Evolutionary conservation across 2,888 invertebrate genomes (phyloP), one percentile per base, ranked within the genome.

Genomic region (Cantharis flavilabris): DNA sequence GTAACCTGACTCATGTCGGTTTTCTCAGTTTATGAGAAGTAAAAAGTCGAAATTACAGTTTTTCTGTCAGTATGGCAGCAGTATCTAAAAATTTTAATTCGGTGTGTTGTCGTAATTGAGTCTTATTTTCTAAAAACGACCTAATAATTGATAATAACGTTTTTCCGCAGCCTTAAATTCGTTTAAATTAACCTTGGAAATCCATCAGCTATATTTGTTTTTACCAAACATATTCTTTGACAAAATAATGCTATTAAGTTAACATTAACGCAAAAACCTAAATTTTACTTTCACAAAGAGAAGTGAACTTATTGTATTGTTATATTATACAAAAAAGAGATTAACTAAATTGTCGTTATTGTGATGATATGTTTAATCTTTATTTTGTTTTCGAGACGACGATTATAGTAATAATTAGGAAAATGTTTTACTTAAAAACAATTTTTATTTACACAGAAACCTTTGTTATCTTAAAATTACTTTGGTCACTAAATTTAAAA

Each of bases 401-500:
- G 4, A 33, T 33, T 9, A 11, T 30, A 49, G n/a, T n/a, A n/a
- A 49, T 49, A 49, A 49, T 49, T n/a, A n/a, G 49, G 49, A 49
- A 49, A 49, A 49, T 49, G 49, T 49, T 49, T 49, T 49, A 49
- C n/a, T 49, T 49, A 49, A 49, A 33, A 49, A 49, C 13, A 49
- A 49, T 49, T 49, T 49, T 49, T 49, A 49, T 49, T 49, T 49
- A 49, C 49, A 49, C 49, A 49, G 33, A 49, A 49, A 49, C n/a
- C n/a, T 49, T 49, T 49, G 49, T 49, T 49, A 49, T 49, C 49
- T 49, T 49, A 49, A 49, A 49, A 49, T n/a, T 23, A 70, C 79
- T n/a, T 71, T 71, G 33, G 20, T 76, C 71, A 81, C 62, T 77
- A 23, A 67, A 67, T 23, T 20, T 67, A 23, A 1, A 70, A 76